Evolutionary conservation across 2,113 vertebrate species (phyloP).

Genomic region (Mellivora capensis): DNA sequence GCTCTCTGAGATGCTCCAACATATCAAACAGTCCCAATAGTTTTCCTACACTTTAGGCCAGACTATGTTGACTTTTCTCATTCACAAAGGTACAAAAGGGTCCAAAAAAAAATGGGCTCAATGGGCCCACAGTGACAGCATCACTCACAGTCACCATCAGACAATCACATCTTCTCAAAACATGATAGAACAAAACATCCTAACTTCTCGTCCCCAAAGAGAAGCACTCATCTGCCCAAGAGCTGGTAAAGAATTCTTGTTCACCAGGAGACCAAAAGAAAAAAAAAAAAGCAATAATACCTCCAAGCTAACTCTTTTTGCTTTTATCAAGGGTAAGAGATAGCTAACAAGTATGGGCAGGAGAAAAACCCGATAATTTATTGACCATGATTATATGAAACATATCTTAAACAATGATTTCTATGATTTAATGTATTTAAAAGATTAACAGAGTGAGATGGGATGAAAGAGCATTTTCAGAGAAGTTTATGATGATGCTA

Average conservation of each 20-base stretch:
- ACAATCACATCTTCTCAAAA: not conserved
- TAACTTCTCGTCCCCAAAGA: not conserved
- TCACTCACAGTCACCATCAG: not conserved
- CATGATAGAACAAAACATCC: not conserved
- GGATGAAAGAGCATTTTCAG: constrained; percentile 16
- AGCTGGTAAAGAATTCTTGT: not conserved
- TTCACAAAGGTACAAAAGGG: not conserved
- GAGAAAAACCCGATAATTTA: not conserved
- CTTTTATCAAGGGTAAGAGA: not conserved
- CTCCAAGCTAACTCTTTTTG: not conserved
- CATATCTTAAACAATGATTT: not conserved
- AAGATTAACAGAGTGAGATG: not conserved
- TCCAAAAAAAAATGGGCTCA: not conserved
- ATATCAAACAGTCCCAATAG: not conserved
- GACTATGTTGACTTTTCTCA: not conserved
- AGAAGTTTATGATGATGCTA: not conserved
- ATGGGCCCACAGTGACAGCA: not conserved
- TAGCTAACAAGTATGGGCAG: not conserved
- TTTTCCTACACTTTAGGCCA: not conserved
- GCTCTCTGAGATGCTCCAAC: not conserved
- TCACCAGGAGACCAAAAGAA: not conserved
- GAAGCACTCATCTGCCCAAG: not conserved
- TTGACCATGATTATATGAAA: not conserved
- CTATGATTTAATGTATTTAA: constrained; percentile 1
- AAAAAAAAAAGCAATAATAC: not conserved